These are phyloP conservation scores for Aegotheles bennettii DNA, from an alignment of 2,113 vertebrate genomes.

Conservation along the genomic window DNA sequence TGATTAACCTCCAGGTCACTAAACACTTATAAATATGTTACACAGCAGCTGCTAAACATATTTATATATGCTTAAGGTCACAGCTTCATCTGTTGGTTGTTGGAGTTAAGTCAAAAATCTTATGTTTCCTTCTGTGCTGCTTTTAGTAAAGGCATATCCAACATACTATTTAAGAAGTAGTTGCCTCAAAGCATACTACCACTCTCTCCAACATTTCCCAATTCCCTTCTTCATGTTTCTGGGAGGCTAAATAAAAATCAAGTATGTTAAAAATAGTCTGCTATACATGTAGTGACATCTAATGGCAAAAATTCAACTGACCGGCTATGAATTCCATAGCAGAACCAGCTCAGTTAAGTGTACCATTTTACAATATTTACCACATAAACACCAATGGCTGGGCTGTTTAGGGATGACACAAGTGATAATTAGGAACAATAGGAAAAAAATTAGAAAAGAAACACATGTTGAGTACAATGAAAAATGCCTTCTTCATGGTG, in stretches of 20 bases:
- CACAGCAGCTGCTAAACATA: constrained; percentile 44
- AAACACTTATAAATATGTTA: constrained; percentile 42
- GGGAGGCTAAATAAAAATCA: constrained; percentile 19
- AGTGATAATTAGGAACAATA: neutral
- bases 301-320: constrained; percentile 44
- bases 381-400: neutral
- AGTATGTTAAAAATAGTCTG: neutral
- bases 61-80: constrained; percentile 53
- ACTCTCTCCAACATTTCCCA: neutral
- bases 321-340: neutral
- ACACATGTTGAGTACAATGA: neutral
- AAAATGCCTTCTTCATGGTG: neutral
- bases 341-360: neutral
- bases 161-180: neutral
- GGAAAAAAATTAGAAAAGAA: neutral
- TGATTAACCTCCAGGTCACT: constrained; percentile 52
- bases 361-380: neutral
- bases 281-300: constrained; percentile 27
- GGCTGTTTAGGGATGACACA: neutral
- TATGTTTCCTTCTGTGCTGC: constrained; percentile 53
- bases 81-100: constrained; percentile 29
- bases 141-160: constrained; percentile 31
- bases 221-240: neutral
- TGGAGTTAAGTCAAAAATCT: constrained; percentile 45
- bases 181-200: neutral